Base-by-base conservation (phyloP, 2,113 vertebrate genomes). In the Fulmarus glacialis region DNA sequence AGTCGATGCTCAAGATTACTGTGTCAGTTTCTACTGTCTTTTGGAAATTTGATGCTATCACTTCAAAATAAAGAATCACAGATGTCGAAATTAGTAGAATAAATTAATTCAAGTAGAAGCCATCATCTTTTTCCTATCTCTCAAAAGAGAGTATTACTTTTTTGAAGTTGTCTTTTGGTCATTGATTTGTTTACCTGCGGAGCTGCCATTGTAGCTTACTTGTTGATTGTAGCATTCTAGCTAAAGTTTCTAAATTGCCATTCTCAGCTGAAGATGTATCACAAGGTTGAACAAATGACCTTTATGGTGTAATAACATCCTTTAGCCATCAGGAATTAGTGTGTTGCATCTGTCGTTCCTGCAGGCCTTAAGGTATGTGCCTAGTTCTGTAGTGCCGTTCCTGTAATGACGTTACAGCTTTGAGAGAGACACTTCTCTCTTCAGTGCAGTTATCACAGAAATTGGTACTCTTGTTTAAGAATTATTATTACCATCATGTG, bases 241-340 rank as follows among this genome's bases (percentile, higher is more conserved):
- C 79, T 79, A 43, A 96, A 86, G 78, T 93, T 91, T 91, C 89
- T 91, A 68, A 96, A 95, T 96, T 92, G 53, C 92, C 64, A 5
- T 89, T 97, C 64, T 91, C 60, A 50, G 30, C 74, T 87, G 90
- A 94, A 94, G 92, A 53, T 32, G 36, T 77, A 77, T 47, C 89
- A 79, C 45, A 62, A 62, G 56, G 87, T n/a, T 81, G 64, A 96
- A 91, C 90, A 95, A 97, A 96, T 24, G 43, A 97, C 88, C 58
- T 98, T 98, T 97, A 55, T 4, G 11, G 81, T 77, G 78, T 73
- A 94, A 87, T 86, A 85, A 91, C 64, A 92, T 96, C 81, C 71
- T 64, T 85, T 92, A 82, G 55, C 60, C 82, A 43, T 86, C 81
- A 97, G 87, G 90, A 98, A 90, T 97, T 96, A 89, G 75, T 30